A percentile compares a stretch with the other conserved stretches of the same genome.
Conservation (phyloP, 2,888 invertebrate genomes). For the Penaeus monodon region DNA sequence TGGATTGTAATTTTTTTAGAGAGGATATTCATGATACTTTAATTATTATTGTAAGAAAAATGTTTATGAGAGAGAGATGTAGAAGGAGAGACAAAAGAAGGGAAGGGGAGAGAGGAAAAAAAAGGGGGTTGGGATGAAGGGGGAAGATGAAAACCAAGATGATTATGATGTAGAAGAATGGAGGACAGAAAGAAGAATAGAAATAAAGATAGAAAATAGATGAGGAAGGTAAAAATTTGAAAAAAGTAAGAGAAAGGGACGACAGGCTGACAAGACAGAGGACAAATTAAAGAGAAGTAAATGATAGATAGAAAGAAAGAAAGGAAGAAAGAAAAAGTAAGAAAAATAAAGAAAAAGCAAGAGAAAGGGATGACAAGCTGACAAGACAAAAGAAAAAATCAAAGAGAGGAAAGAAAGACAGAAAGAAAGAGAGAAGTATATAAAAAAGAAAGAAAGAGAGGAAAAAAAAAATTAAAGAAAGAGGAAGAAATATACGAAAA, state of each 20-base stretch:
- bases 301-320: neutral
- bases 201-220: no score
- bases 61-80: no score
- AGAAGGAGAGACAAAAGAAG: no score
- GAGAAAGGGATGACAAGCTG: neutral
- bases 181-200: neutral
- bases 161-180: neutral
- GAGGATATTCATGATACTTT: no score
- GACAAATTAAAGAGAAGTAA: neutral
- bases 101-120: neutral
- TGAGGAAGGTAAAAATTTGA: no score
- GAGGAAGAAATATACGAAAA: neutral
- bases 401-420: no score
- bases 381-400: neutral
- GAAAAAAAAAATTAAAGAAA: neutral
- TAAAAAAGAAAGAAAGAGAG: neutral
- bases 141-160: neutral
- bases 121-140: no score
- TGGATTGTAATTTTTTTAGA: no score
- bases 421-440: neutral
- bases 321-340: neutral
- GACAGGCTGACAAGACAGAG: neutral
- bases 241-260: neutral
- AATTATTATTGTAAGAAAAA: no score
- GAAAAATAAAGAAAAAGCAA: neutral